Evolutionary conservation across 2,888 invertebrate species (phyloP).

Genomic region (Nomada ruficornis): DNA sequence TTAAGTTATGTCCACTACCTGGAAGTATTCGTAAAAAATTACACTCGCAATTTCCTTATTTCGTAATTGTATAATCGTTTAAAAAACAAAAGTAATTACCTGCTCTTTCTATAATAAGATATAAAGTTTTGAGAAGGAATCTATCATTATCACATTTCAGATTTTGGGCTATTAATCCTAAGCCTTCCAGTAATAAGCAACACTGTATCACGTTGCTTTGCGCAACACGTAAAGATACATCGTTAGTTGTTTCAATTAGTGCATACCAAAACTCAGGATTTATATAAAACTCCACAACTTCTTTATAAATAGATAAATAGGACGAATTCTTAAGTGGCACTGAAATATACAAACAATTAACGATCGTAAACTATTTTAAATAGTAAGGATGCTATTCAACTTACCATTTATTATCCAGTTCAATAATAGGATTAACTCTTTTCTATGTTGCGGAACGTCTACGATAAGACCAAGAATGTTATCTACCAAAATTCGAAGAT

Average conservation of each 20-base stretch:
- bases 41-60: neutral
- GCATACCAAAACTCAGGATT: slow-evolving; percentile 78
- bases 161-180: slow-evolving; percentile 87
- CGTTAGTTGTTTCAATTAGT: slow-evolving; percentile 72
- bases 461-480: slow-evolving; percentile 87
- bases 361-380: slow-evolving; percentile 68
- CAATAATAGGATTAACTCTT: slow-evolving; percentile 87
- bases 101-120: slow-evolving; percentile 89
- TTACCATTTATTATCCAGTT: slow-evolving; percentile 86
- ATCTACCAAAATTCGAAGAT: slow-evolving; percentile 87
- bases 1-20: slow-evolving; percentile 88
- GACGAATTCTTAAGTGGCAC: slow-evolving; percentile 66
- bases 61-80: neutral
- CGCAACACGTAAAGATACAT: slow-evolving; percentile 82
- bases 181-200: slow-evolving; percentile 89
- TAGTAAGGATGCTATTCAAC: slow-evolving; percentile 69
- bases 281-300: slow-evolving; percentile 78
- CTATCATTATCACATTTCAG: slow-evolving; percentile 86
- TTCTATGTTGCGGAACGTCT: slow-evolving; percentile 85
- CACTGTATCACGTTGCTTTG: slow-evolving; percentile 88
- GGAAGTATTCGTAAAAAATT: slow-evolving; percentile 59
- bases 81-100: slow-evolving; percentile 84
- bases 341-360: slow-evolving; percentile 52
- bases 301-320: slow-evolving; percentile 70
- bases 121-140: slow-evolving; percentile 88